These are phyloP conservation scores for Pogona vitticeps DNA, from an alignment of 2,113 vertebrate genomes.

Conservation along the genomic window DNA sequence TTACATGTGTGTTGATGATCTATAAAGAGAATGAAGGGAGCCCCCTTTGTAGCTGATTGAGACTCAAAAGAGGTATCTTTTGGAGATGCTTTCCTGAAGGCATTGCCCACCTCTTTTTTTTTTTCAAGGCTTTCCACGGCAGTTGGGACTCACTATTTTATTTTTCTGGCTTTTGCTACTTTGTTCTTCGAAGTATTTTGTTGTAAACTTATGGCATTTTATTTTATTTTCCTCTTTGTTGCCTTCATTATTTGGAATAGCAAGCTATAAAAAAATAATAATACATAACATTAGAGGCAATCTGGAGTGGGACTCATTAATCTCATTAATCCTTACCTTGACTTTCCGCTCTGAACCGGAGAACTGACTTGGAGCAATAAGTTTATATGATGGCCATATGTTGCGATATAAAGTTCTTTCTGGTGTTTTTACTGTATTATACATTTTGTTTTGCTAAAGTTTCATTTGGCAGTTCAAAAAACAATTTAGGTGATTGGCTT, in stretches of 20 bases:
- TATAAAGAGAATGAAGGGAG: too few relatives aligned
- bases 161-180: neutral
- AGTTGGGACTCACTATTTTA: neutral
- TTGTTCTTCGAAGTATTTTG: too few relatives aligned
- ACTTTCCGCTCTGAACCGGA: neutral
- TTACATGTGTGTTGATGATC: too few relatives aligned
- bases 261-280: neutral
- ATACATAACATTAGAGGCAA: neutral
- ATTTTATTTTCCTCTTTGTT: neutral
- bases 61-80: too few relatives aligned
- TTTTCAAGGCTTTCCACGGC: neutral
- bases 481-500: neutral
- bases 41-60: too few relatives aligned
- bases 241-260: neutral
- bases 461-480: neutral
- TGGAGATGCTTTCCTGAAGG: too few relatives aligned
- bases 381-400: neutral
- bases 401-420: neutral
- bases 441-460: neutral
- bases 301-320: neutral
- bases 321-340: neutral
- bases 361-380: neutral
- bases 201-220: too few relatives aligned
- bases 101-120: too few relatives aligned
- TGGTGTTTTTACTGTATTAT: neutral